Conservation (phyloP, 2,888 invertebrate genomes). For the Oeneis ivallda region DNA sequence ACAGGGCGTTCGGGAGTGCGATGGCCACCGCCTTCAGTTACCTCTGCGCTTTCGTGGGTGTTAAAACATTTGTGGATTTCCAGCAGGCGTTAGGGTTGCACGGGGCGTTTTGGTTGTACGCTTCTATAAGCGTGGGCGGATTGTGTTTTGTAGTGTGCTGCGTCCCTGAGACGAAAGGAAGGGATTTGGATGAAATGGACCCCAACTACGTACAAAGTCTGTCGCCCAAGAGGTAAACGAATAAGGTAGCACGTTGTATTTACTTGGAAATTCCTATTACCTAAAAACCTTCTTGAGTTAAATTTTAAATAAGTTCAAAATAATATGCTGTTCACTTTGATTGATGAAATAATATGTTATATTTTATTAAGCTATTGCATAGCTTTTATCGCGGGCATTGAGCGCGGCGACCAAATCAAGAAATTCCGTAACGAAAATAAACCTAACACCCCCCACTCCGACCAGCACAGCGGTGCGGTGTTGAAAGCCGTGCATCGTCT, state of each 20-base stretch:
- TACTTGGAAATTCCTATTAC: slow-evolving; percentile 38
- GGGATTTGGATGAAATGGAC: slow-evolving; percentile 94
- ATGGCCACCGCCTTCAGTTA: slow-evolving; percentile 93
- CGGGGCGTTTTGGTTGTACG: slow-evolving; percentile 94
- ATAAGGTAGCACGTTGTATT: slow-evolving; percentile 32
- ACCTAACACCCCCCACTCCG: too few species aligned
- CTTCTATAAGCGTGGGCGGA: slow-evolving; percentile 89
- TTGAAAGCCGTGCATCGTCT: too few species aligned
- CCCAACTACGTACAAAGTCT: slow-evolving; percentile 83
- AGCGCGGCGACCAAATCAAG: too few species aligned
- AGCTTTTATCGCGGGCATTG: too few species aligned
- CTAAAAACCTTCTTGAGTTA: not conserved
- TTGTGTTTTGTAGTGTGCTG: slow-evolving; percentile 92
- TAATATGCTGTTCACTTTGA: not conserved
- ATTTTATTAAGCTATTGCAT: too few species aligned
- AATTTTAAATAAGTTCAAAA: not conserved
- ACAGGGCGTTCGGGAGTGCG: slow-evolving; percentile 92
- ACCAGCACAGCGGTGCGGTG: too few species aligned
- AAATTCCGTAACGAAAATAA: too few species aligned
- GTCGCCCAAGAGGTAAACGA: slow-evolving; percentile 69
- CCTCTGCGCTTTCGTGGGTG: slow-evolving; percentile 92
- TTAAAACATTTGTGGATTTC: slow-evolving; percentile 93
- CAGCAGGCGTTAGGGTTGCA: slow-evolving; percentile 87
- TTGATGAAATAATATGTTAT: too few species aligned
- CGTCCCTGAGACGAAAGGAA: slow-evolving; percentile 95